Conservation (phyloP, 2,888 invertebrate genomes). For the Heterodera filipjevi region DNA sequence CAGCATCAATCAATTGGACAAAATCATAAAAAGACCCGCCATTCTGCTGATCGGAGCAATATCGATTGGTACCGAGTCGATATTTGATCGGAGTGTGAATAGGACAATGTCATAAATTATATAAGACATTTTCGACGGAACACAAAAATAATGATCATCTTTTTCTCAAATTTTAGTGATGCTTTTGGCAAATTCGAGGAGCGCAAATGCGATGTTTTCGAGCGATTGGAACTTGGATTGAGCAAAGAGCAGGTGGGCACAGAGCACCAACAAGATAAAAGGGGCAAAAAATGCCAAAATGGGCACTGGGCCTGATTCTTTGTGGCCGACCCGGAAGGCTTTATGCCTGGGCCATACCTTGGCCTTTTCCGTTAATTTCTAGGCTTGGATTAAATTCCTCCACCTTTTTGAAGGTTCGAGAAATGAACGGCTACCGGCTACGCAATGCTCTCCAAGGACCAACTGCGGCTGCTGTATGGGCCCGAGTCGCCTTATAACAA, state of each 20-base stretch:
- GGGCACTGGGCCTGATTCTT: no score
- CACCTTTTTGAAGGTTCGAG: conserved; percentile 39
- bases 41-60: neutral
- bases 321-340: no score
- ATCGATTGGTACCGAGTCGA: neutral
- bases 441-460: conserved; percentile 49
- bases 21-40: no score
- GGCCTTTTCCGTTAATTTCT: no score
- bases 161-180: neutral
- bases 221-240: conserved; percentile 53
- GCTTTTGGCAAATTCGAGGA: conserved; percentile 49
- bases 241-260: conserved; percentile 52
- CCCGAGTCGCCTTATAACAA: conserved; percentile 52
- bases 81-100: no score
- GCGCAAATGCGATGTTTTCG: conserved; percentile 55
- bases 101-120: no score
- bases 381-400: conserved; percentile 1
- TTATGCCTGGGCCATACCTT: no score
- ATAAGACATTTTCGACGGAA: no score
- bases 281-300: no score
- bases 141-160: neutral
- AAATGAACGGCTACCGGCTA: conserved; percentile 55
- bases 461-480: conserved; percentile 58
- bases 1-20: neutral
- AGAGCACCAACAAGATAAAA: neutral